Conservation (phyloP, 2,113 vertebrate genomes). For the Brachirus orientalis region DNA sequence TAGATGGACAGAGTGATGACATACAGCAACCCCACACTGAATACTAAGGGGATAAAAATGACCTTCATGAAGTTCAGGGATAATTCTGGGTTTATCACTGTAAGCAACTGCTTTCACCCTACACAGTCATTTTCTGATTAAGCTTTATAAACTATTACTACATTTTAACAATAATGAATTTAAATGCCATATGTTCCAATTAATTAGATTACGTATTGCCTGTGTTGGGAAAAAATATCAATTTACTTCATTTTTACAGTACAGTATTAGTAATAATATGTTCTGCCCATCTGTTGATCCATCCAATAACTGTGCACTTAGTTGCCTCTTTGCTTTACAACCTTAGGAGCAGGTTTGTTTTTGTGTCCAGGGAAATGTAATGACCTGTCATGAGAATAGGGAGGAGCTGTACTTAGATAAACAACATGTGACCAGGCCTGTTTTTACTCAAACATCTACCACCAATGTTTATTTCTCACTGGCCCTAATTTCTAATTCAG, state of each 20-base stretch:
- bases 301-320: neutral
- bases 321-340: neutral
- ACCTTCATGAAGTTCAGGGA: too few species aligned
- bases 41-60: neutral
- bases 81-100: too few species aligned
- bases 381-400: constrained; percentile 53
- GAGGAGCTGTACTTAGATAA: constrained; percentile 35
- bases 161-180: too few species aligned
- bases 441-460: constrained; percentile 37
- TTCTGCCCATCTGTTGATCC: too few species aligned
- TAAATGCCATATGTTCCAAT: neutral
- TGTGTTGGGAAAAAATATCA: neutral
- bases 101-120: too few species aligned
- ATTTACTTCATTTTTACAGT: neutral
- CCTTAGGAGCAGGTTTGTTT: constrained; percentile 12
- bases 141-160: too few species aligned
- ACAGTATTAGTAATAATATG: neutral
- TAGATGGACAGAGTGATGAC: too few species aligned
- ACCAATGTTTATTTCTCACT: constrained; percentile 9
- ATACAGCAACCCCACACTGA: too few species aligned
- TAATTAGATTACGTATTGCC: neutral
- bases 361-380: constrained; percentile 37
- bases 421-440: constrained; percentile 62
- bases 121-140: too few species aligned
- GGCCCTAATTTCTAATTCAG: constrained; percentile 15